phyloP scores from a whole-genome alignment of 2,113 vertebrate genomes.

The Callionymus lyra region DNA sequence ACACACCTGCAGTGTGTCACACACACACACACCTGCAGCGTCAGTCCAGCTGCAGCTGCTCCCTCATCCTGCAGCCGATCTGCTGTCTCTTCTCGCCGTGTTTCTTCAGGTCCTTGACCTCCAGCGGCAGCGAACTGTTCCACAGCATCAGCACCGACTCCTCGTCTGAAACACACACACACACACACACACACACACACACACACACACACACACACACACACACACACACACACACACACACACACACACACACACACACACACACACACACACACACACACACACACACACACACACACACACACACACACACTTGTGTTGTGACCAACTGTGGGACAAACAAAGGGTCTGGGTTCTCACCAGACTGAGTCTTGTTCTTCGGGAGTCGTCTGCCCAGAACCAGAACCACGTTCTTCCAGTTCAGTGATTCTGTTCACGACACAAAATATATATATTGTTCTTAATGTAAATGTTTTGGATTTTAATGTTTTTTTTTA shows the following conservation, averaged over 20 bases:
- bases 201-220: no score
- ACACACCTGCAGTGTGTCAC: no score
- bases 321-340: not conserved
- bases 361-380: slow-evolving; percentile 65
- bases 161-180: slow-evolving; percentile 57
- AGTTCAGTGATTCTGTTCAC: slow-evolving; percentile 61
- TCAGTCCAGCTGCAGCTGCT: slow-evolving; percentile 57
- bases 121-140: slow-evolving; percentile 77
- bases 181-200: no score
- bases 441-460: not conserved
- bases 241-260: no score
- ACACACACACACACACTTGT: not conserved
- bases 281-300: not conserved
- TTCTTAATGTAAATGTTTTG: no score
- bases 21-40: slow-evolving; percentile 1
- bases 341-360: slow-evolving; percentile 2
- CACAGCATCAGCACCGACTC: slow-evolving; percentile 80
- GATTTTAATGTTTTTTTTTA: no score
- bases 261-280: no score
- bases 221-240: no score
- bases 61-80: slow-evolving; percentile 76
- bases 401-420: slow-evolving; percentile 78
- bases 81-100: slow-evolving; percentile 78
- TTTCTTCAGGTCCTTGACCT: slow-evolving; percentile 82
- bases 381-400: slow-evolving; percentile 71